phyloP scores from a whole-genome alignment of 1,140 invertebrate genomes.

The Tetragonula clypearis region DNA sequence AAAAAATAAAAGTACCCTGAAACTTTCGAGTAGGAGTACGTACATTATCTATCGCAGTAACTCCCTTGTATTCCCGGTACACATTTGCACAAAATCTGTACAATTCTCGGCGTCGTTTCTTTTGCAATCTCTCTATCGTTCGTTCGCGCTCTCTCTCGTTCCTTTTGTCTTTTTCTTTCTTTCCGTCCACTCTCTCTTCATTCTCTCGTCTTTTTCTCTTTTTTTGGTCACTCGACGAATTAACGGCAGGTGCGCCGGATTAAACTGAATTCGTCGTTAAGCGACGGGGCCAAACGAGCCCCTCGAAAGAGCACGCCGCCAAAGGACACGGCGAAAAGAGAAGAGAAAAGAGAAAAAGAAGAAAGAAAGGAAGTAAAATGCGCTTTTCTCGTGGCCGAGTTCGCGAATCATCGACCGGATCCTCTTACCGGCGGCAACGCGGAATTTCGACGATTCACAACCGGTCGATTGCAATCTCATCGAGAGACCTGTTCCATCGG shows the following conservation, averaged over 20 bases:
- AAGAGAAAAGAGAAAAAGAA: no score
- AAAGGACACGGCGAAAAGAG: not conserved
- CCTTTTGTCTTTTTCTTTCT: not conserved
- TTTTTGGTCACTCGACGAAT: conserved; percentile 18
- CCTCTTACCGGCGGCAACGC: not conserved
- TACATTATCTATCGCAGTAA: not conserved
- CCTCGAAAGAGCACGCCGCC: not conserved
- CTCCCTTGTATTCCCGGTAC: not conserved
- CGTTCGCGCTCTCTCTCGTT: not conserved
- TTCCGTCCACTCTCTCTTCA: no score
- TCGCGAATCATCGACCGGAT: not conserved
- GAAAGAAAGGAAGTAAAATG: not conserved
- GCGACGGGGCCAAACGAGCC: conserved; percentile 8
- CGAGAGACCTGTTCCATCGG: not conserved
- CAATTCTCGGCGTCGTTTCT: not conserved
- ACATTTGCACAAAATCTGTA: not conserved
- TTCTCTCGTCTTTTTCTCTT: not conserved
- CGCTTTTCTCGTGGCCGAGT: not conserved
- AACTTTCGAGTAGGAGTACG: no score
- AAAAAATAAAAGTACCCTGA: no score
- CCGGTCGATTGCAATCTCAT: not conserved
- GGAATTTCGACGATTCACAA: not conserved
- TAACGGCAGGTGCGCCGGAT: conserved; percentile 12
- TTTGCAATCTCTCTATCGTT: not conserved
- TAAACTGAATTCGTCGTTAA: conserved; percentile 26